Conservation (phyloP, 2,797 vertebrate genomes). For the Pseudotriccus pelzelni region DNA sequence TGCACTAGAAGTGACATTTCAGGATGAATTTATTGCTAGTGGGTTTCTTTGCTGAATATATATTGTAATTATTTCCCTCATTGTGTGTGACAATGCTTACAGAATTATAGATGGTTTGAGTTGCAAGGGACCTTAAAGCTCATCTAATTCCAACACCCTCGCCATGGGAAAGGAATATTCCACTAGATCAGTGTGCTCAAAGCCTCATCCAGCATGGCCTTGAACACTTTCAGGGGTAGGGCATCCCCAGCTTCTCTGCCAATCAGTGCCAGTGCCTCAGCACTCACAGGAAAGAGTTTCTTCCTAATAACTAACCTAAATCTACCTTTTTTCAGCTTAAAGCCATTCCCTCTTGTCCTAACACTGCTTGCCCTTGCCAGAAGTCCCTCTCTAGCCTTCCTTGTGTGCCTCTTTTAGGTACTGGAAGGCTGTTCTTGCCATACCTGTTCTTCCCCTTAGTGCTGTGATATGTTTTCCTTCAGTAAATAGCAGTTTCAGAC, state of each 20-base stretch:
- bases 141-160: fast-evolving
- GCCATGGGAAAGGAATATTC: not conserved
- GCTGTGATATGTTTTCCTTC: not conserved
- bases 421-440: not conserved
- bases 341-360: not conserved
- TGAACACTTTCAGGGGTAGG: not conserved
- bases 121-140: not conserved
- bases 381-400: not conserved
- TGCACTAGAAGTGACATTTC: not conserved
- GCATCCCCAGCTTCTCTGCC: fast-evolving
- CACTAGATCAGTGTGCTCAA: not conserved
- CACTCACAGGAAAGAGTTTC: not conserved
- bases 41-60: not conserved
- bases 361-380: not conserved
- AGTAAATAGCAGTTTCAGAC: not conserved
- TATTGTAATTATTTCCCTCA: not conserved
- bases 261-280: not conserved
- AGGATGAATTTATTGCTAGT: not conserved
- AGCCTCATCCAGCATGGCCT: fast-evolving
- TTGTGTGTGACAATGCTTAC: not conserved
- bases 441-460: not conserved
- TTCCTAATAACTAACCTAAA: not conserved
- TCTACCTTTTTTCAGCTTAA: not conserved
- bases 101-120: not conserved
- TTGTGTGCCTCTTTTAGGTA: not conserved